Evolutionary conservation across 1,140 invertebrate species (phyloP).

Genomic region (Chymomyza costata): DNA sequence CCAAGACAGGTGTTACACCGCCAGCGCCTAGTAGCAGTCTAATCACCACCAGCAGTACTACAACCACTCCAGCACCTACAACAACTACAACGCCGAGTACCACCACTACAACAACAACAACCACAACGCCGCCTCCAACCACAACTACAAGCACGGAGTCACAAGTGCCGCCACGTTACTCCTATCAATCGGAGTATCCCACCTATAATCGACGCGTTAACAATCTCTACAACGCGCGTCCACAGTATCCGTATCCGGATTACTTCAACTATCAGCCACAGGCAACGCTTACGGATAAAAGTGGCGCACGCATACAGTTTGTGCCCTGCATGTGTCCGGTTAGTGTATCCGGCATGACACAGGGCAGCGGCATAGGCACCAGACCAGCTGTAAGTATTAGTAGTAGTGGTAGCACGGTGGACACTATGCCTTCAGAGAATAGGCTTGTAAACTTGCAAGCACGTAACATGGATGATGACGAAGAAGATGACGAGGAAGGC

Average conservation of each 20-base stretch:
- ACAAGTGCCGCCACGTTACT: not conserved
- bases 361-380: constrained; percentile 2
- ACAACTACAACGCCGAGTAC: constrained; percentile 39
- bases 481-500: constrained; percentile 28
- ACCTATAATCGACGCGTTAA: constrained; percentile 60
- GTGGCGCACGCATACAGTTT: constrained; percentile 52
- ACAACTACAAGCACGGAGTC: constrained; percentile 20
- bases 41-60: constrained; percentile 11
- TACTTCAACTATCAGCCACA: constrained; percentile 62
- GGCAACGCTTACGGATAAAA: constrained; percentile 21
- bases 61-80: constrained; percentile 15
- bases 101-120: constrained; percentile 46
- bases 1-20: constrained; percentile 36
- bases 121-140: constrained; percentile 28
- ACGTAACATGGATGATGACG: constrained; percentile 42
- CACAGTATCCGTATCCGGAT: constrained; percentile 71
- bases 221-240: constrained; percentile 55
- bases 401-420: not conserved
- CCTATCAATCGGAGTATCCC: constrained; percentile 40
- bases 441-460: constrained; percentile 28
- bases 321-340: constrained; percentile 73
- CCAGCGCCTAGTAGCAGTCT: constrained; percentile 17
- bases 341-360: constrained; percentile 38
- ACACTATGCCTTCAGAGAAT: not conserved
- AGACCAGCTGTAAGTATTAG: constrained; percentile 17